phyloP scores from a whole-genome alignment of 2,888 invertebrate species.

The Calameuta pallipes region DNA sequence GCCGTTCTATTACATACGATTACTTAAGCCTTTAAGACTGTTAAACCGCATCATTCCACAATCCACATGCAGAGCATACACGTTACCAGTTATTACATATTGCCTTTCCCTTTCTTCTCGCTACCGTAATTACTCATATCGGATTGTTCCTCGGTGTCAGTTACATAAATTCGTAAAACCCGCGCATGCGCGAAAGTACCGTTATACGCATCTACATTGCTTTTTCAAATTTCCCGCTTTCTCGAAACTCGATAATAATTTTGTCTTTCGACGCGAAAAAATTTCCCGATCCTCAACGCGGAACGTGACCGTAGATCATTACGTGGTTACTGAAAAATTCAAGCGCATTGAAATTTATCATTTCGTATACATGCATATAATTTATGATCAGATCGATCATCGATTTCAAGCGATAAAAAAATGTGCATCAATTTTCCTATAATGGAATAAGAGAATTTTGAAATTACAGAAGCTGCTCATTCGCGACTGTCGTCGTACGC shows the following conservation, averaged over 20 bases:
- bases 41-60: background rate
- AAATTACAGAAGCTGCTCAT: background rate
- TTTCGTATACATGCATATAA: background rate
- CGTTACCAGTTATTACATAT: constrained; percentile 31
- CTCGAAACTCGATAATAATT: background rate
- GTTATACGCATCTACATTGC: too few species aligned
- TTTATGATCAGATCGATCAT: background rate
- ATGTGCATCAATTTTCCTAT: background rate
- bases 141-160: constrained; percentile 32
- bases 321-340: background rate
- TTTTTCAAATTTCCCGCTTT: background rate
- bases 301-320: background rate
- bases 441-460: background rate
- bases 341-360: background rate
- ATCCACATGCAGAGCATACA: background rate
- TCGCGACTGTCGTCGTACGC: background rate
- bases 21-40: constrained; percentile 16
- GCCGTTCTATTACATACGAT: constrained; percentile 15
- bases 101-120: constrained; percentile 43
- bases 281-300: background rate
- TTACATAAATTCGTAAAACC: constrained; percentile 16
- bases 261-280: background rate
- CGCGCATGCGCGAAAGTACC: background rate
- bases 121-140: constrained; percentile 45
- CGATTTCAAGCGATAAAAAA: background rate